These are phyloP conservation scores for Drosophila hamatofila DNA, from an alignment of 2,888 invertebrate genomes.

Conservation along the genomic window DNA sequence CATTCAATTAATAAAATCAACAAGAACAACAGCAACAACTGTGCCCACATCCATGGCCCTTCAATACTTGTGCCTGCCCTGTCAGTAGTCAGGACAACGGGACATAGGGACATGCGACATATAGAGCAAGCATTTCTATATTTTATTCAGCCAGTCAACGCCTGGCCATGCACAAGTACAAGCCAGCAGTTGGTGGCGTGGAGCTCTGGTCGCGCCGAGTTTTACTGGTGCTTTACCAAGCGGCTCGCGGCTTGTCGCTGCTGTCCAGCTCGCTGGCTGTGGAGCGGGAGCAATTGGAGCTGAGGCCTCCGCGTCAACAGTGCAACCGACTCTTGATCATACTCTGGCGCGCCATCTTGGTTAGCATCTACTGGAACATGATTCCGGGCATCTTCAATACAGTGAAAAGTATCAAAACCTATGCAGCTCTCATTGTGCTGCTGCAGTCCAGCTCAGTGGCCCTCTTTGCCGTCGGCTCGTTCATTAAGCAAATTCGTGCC, in stretches of 20 bases:
- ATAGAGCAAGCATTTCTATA: conserved; percentile 4
- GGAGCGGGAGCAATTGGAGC: conserved; percentile 26
- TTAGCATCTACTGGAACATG: conserved; percentile 52
- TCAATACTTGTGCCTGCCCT: neutral
- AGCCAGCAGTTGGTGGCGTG: conserved; percentile 21
- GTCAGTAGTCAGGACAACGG: conserved; percentile 14
- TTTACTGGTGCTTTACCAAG: conserved; percentile 57
- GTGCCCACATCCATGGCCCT: conserved; percentile 6
- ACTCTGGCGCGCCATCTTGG: conserved; percentile 57
- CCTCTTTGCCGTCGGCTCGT: conserved; percentile 64
- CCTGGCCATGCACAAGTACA: conserved; percentile 47
- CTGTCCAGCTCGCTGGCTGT: conserved; percentile 51
- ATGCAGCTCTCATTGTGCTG: conserved; percentile 54
- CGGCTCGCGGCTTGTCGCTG: conserved; percentile 64
- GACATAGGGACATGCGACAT: neutral
- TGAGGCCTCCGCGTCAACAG: conserved; percentile 39
- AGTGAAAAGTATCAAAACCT: conserved; percentile 30
- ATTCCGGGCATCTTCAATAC: conserved; percentile 50
- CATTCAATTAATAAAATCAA: conserved; percentile 79
- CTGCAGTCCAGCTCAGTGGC: conserved; percentile 66
- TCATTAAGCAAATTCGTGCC: conserved; percentile 58
- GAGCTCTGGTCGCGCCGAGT: conserved; percentile 56
- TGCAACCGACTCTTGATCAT: conserved; percentile 40
- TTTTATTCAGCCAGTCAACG: conserved; percentile 43
- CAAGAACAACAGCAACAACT: conserved; percentile 51